A percentile compares a stretch with the other conserved stretches of the same genome.
Evolutionary conservation across 2,888 invertebrate genomes (phyloP).

Genomic region (Polylopha cassiicola): DNA sequence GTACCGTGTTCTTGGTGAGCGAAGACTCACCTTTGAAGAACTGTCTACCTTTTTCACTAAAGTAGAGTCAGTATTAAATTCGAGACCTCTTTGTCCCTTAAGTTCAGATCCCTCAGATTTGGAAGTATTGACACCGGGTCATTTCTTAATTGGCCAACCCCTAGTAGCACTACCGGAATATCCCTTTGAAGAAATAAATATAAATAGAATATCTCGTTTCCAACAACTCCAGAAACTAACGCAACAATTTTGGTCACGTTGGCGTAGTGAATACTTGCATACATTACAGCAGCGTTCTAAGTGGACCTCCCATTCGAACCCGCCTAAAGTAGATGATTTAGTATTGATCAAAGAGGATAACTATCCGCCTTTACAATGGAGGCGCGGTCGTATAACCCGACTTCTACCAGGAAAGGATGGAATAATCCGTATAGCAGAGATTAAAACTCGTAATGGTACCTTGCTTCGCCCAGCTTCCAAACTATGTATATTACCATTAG

Average conservation of each 20-base stretch:
- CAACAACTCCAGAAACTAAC: conserved; percentile 12
- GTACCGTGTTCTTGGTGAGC: conserved; percentile 1
- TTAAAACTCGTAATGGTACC: not conserved
- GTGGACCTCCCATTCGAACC: not conserved
- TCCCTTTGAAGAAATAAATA: not conserved
- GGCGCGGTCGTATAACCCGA: not conserved
- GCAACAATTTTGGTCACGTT: conserved; percentile 10
- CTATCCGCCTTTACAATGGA: conserved; percentile 3
- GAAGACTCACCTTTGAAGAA: conserved; percentile 3
- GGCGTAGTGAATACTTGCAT: not conserved
- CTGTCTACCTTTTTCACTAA: conserved; percentile 6
- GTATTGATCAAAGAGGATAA: conserved; percentile 9
- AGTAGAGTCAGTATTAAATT: conserved; percentile 8
- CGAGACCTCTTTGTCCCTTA: conserved; percentile 3
- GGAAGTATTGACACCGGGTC: conserved; percentile 12
- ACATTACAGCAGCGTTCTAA: not conserved
- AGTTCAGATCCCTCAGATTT: conserved; percentile 4
- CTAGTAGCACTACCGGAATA: conserved; percentile 15
- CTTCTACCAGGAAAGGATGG: conserved; percentile 3
- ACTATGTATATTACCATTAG: not conserved
- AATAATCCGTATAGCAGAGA: not conserved
- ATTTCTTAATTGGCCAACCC: conserved; percentile 10
- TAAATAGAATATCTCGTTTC: conserved; percentile 1
- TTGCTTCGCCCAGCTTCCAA: conserved; percentile 2
- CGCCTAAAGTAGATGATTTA: conserved; percentile 1